A percentile compares a stretch with the other conserved stretches of the same genome.
phyloP scores from a whole-genome alignment of 2,888 invertebrate genomes.

The Syritta pipiens region DNA sequence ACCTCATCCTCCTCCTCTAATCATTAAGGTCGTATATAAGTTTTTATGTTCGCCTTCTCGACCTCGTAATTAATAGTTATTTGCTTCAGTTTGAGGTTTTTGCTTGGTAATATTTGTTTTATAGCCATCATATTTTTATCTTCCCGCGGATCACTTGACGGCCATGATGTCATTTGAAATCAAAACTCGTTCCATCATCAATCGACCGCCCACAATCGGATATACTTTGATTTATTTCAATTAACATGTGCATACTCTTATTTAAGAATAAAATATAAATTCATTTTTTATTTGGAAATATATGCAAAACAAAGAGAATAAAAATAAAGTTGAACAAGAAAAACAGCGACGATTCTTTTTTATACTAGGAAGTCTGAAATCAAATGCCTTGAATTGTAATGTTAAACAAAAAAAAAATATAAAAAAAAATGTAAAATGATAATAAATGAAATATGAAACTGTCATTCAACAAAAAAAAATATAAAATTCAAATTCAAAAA shows the following conservation, averaged over 20 bases:
- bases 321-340: no score
- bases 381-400: constrained; percentile 61
- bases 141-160: background rate
- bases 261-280: background rate
- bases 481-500: background rate
- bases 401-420: constrained; percentile 10
- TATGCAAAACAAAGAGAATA: constrained; percentile 1
- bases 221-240: no score
- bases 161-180: background rate
- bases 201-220: no score
- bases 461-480: background rate
- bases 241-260: no score
- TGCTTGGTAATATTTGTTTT: background rate
- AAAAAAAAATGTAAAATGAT: background rate
- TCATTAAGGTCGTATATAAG: background rate
- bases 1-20: background rate
- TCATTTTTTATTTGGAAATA: constrained; percentile 10
- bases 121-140: background rate
- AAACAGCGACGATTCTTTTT: constrained; percentile 37
- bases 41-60: background rate
- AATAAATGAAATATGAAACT: background rate
- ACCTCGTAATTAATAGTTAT: background rate
- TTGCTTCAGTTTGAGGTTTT: background rate
- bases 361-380: constrained; percentile 65
- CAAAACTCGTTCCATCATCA: constrained; percentile 17